A percentile compares a stretch with the other conserved stretches of the same genome.
Conservation (phyloP, 2,113 vertebrate genomes). For the Pantherophis guttatus region DNA sequence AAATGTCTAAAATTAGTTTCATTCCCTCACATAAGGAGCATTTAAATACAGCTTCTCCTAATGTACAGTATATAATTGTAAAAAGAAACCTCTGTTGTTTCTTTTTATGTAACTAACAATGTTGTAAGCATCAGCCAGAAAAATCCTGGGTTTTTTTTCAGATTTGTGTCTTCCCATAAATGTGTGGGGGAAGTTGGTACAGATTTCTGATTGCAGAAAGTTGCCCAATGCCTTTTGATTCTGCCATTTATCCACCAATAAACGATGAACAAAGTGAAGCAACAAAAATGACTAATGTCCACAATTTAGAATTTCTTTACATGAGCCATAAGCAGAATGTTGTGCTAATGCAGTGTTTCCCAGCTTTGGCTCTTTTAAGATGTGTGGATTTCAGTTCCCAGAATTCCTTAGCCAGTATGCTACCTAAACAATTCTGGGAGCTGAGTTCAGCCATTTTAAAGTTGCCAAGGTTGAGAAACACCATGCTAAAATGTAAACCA, state of each 20-base stretch:
- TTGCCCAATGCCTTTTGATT: neutral
- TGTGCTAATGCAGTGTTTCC: neutral
- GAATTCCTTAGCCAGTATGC: neutral
- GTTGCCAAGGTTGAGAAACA: neutral
- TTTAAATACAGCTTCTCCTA: neutral
- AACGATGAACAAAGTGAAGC: neutral
- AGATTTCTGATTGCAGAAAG: neutral
- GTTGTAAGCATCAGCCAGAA: neutral
- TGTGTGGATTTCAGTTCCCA: neutral
- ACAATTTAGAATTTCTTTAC: neutral
- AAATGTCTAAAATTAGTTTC: neutral
- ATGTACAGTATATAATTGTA: neutral
- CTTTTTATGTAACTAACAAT: neutral
- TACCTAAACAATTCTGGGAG: neutral
- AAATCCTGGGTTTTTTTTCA: neutral
- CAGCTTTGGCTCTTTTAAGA: neutral
- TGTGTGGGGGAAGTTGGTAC: neutral
- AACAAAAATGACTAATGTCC: neutral
- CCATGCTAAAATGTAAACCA: neutral
- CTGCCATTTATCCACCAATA: neutral
- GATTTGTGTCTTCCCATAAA: neutral
- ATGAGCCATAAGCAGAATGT: neutral
- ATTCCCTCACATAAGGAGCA: neutral
- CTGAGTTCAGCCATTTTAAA: neutral
- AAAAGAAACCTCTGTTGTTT: neutral